These are phyloP conservation scores for Pseudochaenichthys georgianus DNA, from an alignment of 2,797 vertebrate genomes.

Conservation along the genomic window DNA sequence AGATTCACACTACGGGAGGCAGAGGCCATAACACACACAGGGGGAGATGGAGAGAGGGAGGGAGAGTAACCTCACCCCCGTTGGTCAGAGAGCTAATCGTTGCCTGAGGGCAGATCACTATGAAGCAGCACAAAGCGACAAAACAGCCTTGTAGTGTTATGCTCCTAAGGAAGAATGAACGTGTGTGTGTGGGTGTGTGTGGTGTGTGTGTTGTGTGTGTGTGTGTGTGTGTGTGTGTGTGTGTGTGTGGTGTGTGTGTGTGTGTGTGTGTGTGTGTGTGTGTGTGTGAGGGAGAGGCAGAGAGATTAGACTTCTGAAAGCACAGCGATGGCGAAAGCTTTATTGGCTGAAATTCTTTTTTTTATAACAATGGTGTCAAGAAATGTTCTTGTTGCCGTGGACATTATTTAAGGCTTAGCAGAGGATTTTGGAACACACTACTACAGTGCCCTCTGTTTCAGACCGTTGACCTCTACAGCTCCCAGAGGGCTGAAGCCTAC, in stretches of 20 bases:
- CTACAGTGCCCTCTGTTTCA: conserved; percentile 35
- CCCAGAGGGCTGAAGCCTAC: conserved; percentile 53
- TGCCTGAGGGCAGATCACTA: conserved; percentile 62
- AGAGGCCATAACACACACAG: conserved; percentile 42
- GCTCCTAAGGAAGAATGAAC: conserved; percentile 63
- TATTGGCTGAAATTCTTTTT: conserved; percentile 40
- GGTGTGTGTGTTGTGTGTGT: too few species aligned
- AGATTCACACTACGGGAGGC: conserved; percentile 34
- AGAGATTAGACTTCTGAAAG: conserved; percentile 50
- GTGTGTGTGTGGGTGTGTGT: too few species aligned
- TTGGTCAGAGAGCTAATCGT: conserved; percentile 58
- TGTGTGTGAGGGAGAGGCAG: neutral
- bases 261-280: too few species aligned
- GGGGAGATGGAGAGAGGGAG: conserved; percentile 5
- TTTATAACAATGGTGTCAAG: conserved; percentile 27
- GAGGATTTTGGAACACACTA: conserved; percentile 41
- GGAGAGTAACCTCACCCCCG: conserved; percentile 47
- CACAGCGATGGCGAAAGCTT: conserved; percentile 30
- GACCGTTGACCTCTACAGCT: conserved; percentile 61
- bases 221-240: too few species aligned
- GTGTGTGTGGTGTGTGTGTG: too few species aligned
- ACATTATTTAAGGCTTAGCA: conserved; percentile 46
- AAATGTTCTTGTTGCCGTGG: conserved; percentile 11
- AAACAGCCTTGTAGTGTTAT: conserved; percentile 64
- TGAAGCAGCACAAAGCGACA: conserved; percentile 66